phyloP scores from a whole-genome alignment of 2,113 vertebrate genomes.

The Podocnemis expansa region DNA sequence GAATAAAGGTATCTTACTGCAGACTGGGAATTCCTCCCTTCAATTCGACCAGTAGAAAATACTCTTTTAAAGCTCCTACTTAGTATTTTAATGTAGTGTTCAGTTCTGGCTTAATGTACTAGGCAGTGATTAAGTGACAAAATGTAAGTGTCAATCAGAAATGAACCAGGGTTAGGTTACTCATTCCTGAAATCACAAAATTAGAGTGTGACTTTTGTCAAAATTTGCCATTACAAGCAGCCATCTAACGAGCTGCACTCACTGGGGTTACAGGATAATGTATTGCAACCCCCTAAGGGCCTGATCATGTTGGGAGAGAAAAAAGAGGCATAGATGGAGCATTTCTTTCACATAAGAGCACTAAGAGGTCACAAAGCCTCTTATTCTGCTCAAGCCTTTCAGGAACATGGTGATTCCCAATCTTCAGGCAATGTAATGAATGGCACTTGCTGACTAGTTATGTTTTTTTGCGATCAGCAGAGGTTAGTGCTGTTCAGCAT shows the following conservation, averaged over 20 bases:
- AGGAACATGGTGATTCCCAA: not conserved
- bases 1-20: not conserved
- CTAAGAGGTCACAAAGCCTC: slow-evolving; percentile 42
- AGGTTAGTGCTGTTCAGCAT: not conserved
- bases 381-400: slow-evolving; percentile 39
- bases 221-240: slow-evolving; percentile 1
- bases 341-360: not conserved
- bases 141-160: not conserved
- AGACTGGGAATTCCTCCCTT: not conserved
- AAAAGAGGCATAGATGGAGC: not conserved
- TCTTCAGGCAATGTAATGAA: slow-evolving; percentile 38
- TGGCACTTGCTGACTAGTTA: slow-evolving; percentile 13
- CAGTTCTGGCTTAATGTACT: not conserved
- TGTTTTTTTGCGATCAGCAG: not conserved
- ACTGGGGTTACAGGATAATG: not conserved
- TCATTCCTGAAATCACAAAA: slow-evolving; percentile 5
- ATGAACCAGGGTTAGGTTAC: rapidly evolving
- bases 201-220: not conserved
- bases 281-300: not conserved
- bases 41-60: not conserved
- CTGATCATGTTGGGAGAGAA: not conserved
- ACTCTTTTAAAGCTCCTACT: not conserved
- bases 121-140: not conserved
- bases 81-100: not conserved
- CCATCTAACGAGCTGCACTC: slow-evolving; percentile 1